Evolutionary conservation across 2,113 vertebrate species (phyloP).

Genomic region (Melospiza georgiana): DNA sequence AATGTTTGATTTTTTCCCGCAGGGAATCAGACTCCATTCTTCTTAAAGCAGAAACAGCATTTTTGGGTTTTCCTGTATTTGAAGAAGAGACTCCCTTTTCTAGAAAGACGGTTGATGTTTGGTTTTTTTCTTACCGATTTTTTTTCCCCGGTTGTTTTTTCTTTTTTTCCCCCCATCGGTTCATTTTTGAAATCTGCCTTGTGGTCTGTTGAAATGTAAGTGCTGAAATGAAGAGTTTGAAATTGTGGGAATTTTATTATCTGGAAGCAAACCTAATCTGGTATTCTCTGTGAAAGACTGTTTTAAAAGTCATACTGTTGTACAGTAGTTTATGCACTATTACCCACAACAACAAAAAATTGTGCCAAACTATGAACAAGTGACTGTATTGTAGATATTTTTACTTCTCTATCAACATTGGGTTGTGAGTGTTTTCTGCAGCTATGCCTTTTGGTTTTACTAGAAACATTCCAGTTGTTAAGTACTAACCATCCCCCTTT

Average conservation of each 20-base stretch:
- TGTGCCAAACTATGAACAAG: conserved; percentile 97
- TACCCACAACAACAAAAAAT: conserved; percentile 83
- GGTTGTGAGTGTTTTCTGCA: conserved; percentile 89
- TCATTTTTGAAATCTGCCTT: conserved; percentile 82
- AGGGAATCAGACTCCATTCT: conserved; percentile 86
- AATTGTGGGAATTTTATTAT: conserved; percentile 75
- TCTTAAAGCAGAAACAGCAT: conserved; percentile 91
- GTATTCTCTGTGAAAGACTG: conserved; percentile 80
- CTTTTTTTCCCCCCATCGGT: conserved; percentile 39
- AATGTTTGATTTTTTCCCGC: conserved; percentile 83
- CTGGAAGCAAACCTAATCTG: conserved; percentile 77
- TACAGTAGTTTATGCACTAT: conserved; percentile 97
- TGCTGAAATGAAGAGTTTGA: conserved; percentile 81
- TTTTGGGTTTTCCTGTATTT: conserved; percentile 92
- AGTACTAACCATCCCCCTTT: conserved; percentile 82
- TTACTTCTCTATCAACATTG: conserved; percentile 83
- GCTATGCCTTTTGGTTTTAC: conserved; percentile 83
- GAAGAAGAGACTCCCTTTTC: conserved; percentile 90
- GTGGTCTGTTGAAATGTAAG: conserved; percentile 87
- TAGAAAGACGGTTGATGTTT: conserved; percentile 87
- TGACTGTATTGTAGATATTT: conserved; percentile 93
- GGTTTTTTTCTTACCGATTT: background rate
- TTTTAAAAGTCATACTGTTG: conserved; percentile 86
- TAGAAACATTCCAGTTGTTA: conserved; percentile 89
- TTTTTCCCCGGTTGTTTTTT: background rate